Evolutionary conservation across 1,140 invertebrate species (phyloP).

Genomic region (Aleiodes sp.): DNA sequence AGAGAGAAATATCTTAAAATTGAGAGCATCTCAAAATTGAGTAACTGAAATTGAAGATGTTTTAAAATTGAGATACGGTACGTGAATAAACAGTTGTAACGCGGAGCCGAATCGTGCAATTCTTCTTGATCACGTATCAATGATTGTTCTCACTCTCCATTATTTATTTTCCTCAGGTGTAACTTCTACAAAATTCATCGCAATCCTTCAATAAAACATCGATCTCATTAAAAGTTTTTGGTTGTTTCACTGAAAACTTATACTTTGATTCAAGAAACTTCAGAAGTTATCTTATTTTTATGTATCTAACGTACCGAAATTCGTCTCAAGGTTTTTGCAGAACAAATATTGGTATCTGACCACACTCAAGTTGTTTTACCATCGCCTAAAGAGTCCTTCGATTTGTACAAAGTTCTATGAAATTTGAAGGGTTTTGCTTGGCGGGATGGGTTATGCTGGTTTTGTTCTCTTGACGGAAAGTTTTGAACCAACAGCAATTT

Average conservation of each 20-base stretch:
- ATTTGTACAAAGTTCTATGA: constrained; percentile 3
- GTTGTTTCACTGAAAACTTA: neutral
- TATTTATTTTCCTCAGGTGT: neutral
- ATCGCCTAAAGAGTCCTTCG: neutral
- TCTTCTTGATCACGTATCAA: constrained; percentile 21
- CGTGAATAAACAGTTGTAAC: too few relatives aligned
- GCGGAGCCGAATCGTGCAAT: constrained; percentile 10
- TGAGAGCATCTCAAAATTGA: too few relatives aligned
- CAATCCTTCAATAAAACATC: constrained; percentile 7
- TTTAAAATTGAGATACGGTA: too few relatives aligned
- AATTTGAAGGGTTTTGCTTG: constrained; percentile 2
- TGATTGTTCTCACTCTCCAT: constrained; percentile 23
- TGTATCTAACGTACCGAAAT: neutral
- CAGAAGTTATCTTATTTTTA: neutral
- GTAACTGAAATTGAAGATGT: too few relatives aligned
- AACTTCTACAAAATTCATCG: neutral
- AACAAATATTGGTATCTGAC: neutral
- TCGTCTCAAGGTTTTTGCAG: neutral
- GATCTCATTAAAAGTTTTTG: neutral
- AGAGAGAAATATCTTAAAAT: too few relatives aligned
- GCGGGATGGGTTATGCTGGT: neutral
- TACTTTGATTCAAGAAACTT: neutral
- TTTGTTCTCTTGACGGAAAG: neutral
- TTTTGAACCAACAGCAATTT: neutral
- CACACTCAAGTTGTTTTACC: neutral